These are phyloP conservation scores for Calyptomena viridis DNA, from an alignment of 2,113 vertebrate species.

Conservation along the genomic window DNA sequence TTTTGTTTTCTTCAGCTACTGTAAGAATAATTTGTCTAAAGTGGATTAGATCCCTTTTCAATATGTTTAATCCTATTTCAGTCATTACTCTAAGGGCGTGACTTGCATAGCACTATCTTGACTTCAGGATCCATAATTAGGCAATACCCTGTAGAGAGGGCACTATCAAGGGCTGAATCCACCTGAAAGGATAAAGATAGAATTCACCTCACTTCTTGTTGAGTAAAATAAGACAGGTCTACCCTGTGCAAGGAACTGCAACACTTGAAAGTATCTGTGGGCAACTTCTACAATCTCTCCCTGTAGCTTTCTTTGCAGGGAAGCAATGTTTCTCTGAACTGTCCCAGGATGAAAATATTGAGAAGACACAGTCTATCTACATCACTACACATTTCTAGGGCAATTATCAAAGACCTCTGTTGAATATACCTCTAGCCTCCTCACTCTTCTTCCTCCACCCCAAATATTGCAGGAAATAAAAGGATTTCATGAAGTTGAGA, in stretches of 20 bases:
- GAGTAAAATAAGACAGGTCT: background rate
- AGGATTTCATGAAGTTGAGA: background rate
- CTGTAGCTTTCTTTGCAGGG: background rate
- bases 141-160: background rate
- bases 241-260: background rate
- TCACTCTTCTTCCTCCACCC: background rate
- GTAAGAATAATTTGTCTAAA: background rate
- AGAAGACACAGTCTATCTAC: background rate
- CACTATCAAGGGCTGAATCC: background rate
- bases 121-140: background rate
- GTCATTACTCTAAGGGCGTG: background rate
- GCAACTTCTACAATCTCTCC: background rate
- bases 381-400: background rate
- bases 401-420: background rate
- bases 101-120: background rate
- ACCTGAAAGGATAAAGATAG: background rate
- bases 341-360: background rate
- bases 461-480: background rate
- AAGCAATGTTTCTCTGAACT: background rate
- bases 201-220: background rate
- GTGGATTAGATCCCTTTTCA: background rate
- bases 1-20: background rate
- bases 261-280: background rate
- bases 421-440: background rate
- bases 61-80: background rate